Evolutionary conservation across 1,140 invertebrate species (phyloP).

Genomic region (Heliconius melpomene): DNA sequence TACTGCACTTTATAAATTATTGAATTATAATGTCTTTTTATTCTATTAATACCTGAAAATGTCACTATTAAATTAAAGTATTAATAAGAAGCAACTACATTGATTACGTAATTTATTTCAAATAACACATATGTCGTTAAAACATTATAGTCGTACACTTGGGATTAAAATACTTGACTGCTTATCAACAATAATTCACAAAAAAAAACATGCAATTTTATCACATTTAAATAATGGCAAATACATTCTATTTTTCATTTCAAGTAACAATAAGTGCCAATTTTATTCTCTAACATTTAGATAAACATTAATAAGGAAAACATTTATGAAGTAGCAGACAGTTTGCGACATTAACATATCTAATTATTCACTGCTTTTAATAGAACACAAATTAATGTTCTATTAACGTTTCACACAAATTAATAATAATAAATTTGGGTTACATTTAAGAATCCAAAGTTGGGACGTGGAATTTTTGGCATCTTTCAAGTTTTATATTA

Average conservation of each 20-base stretch:
- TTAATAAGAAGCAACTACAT: constrained; percentile 35
- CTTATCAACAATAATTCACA: constrained; percentile 53
- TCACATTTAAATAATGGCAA: constrained; percentile 24
- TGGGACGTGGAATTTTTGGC: not conserved
- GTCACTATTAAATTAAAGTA: not conserved
- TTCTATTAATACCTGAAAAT: constrained; percentile 33
- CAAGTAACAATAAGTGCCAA: constrained; percentile 36
- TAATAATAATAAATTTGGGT: not conserved
- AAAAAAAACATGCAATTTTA: constrained; percentile 40
- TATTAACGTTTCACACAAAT: not conserved
- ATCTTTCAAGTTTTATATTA: not conserved
- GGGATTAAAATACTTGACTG: constrained; percentile 31
- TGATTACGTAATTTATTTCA: constrained; percentile 57
- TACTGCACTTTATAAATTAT: constrained; percentile 78
- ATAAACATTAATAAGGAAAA: constrained; percentile 38
- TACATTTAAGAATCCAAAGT: not conserved
- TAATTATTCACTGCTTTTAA: not conserved
- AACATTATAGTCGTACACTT: constrained; percentile 46
- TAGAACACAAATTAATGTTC: not conserved
- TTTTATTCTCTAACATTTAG: constrained; percentile 40
- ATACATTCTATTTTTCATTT: constrained; percentile 29
- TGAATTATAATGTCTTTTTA: constrained; percentile 59
- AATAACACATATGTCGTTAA: constrained; percentile 62
- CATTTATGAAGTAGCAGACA: constrained; percentile 22
- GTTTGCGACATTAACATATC: constrained; percentile 5